Conservation (phyloP, 2,888 invertebrate genomes). For the Dermolepida albohirtum region DNA sequence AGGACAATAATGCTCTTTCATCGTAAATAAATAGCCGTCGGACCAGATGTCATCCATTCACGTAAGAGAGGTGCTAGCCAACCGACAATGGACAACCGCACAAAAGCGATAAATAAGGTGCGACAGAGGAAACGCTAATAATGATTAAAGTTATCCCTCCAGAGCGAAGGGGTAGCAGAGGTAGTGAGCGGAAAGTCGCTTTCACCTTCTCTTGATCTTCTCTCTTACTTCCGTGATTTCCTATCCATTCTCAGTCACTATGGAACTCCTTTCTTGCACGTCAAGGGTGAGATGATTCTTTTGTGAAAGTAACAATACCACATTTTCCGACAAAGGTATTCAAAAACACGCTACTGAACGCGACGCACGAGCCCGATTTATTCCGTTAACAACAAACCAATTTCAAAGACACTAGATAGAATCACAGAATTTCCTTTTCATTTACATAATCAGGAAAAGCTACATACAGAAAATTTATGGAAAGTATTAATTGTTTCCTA, state of each 20-base stretch:
- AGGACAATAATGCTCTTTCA: not conserved
- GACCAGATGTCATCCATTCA: constrained; percentile 29
- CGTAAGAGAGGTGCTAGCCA: constrained; percentile 14
- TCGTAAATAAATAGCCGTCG: constrained; percentile 26
- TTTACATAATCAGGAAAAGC: not conserved
- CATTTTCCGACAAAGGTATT: constrained; percentile 26
- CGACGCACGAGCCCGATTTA: constrained; percentile 6
- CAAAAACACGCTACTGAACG: constrained; percentile 16
- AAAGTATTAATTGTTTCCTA: too few relatives aligned
- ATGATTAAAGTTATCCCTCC: constrained; percentile 38
- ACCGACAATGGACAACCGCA: constrained; percentile 31
- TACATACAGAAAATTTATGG: too few relatives aligned
- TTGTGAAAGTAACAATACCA: constrained; percentile 13
- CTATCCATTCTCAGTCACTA: constrained; percentile 10
- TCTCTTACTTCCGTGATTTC: constrained; percentile 7
- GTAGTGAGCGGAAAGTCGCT: not conserved
- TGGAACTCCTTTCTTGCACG: constrained; percentile 14
- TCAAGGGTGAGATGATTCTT: constrained; percentile 25
- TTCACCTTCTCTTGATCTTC: constrained; percentile 12
- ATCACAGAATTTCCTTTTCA: not conserved
- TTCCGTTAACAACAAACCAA: constrained; percentile 9
- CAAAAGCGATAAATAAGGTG: constrained; percentile 39
- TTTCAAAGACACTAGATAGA: not conserved
- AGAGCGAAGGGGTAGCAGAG: not conserved
- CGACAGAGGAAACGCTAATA: constrained; percentile 33